Percentiles rank a stretch among this genome's conserved stretches.
Evolutionary conservation across 2,888 invertebrate species (phyloP).

Genomic region (Drosophila paranaensis): DNA sequence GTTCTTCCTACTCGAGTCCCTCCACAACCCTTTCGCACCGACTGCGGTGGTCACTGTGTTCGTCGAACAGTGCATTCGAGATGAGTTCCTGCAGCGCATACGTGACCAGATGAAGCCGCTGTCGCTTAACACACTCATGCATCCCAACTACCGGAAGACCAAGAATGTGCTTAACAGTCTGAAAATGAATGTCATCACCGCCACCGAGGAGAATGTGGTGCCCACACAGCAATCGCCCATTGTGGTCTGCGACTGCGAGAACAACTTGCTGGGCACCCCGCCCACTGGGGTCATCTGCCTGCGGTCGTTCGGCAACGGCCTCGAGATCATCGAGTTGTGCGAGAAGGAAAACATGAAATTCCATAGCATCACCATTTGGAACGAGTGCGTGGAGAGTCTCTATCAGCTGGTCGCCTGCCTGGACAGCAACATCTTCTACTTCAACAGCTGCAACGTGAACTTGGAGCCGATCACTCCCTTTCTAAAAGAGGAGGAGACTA

Average conservation of each 20-base stretch:
- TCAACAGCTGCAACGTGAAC: constrained; percentile 52
- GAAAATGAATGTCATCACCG: constrained; percentile 2
- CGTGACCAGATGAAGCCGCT: constrained; percentile 18
- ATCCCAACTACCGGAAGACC: constrained; percentile 29
- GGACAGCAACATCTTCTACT: constrained; percentile 29
- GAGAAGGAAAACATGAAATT: constrained; percentile 19
- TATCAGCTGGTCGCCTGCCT: constrained; percentile 52
- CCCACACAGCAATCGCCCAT: constrained; percentile 14
- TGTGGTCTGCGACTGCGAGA: constrained; percentile 29
- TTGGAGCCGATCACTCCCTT: constrained; percentile 33
- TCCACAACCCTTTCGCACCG: constrained; percentile 41
- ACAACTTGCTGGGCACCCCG: constrained; percentile 19
- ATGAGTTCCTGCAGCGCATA: constrained; percentile 41
- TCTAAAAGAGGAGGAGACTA: not conserved
- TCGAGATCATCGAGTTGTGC: constrained; percentile 31
- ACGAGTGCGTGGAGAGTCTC: constrained; percentile 39
- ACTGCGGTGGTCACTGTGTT: constrained; percentile 42
- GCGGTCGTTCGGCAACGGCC: constrained; percentile 32
- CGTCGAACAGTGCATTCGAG: constrained; percentile 41
- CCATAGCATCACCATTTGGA: constrained; percentile 42
- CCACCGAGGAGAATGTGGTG: not conserved
- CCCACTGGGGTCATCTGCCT: constrained; percentile 47
- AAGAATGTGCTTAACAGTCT: not conserved
- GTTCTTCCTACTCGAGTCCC: constrained; percentile 37
- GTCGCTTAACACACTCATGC: not conserved